A percentile compares a stretch with the other conserved stretches of the same genome.
Evolutionary conservation across 2,888 invertebrate species (phyloP).

Genomic region (Drosophila tripunctata): DNA sequence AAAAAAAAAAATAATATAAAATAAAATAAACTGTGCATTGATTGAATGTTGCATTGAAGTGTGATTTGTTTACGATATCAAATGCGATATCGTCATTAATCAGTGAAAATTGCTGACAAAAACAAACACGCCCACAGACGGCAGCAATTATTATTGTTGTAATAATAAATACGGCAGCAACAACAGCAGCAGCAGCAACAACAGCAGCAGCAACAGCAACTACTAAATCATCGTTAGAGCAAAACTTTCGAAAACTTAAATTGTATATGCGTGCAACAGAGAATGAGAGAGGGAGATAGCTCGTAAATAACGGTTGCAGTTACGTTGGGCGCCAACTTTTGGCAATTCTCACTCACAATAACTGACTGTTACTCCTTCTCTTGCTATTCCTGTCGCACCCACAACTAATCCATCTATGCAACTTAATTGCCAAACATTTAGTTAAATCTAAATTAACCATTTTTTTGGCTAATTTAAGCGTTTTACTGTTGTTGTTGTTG

Average conservation of each 20-base stretch:
- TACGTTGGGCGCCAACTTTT: constrained; percentile 2
- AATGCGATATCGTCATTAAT: constrained; percentile 52
- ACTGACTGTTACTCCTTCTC: neutral
- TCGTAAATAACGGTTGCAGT: constrained; percentile 28
- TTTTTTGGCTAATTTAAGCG: constrained; percentile 33
- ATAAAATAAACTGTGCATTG: constrained; percentile 7
- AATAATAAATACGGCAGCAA: constrained; percentile 6
- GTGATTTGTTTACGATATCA: constrained; percentile 55
- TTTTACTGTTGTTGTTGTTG: constrained; percentile 21
- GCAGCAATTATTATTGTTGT: constrained; percentile 29
- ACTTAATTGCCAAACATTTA: constrained; percentile 38
- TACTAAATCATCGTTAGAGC: neutral
- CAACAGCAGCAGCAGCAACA: constrained; percentile 5
- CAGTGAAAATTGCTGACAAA: constrained; percentile 54
- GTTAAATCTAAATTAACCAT: constrained; percentile 28
- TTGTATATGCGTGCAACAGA: too few relatives aligned
- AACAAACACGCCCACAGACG: constrained; percentile 48
- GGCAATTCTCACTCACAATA: neutral
- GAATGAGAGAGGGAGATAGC: constrained; percentile 15
- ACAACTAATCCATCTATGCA: constrained; percentile 18
- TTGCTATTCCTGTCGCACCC: constrained; percentile 6
- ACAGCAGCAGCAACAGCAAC: neutral
- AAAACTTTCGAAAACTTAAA: constrained; percentile 21
- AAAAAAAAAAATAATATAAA: neutral
- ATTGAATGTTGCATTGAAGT: constrained; percentile 19